phyloP scores from a whole-genome alignment of 2,888 invertebrate species.

The Disparrhopalites patrizii region DNA sequence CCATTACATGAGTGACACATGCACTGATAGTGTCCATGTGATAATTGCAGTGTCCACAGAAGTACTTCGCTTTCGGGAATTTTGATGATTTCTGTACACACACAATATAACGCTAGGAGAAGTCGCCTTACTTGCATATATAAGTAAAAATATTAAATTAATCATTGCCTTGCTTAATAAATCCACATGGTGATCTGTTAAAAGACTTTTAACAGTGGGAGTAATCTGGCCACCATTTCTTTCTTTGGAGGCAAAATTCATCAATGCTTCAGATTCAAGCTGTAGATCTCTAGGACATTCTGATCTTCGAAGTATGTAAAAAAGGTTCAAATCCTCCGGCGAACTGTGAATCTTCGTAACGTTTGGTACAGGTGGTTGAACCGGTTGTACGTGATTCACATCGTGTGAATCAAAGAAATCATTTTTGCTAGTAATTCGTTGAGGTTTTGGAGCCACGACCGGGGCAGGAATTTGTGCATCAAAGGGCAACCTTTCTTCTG shows the following conservation, averaged over 20 bases:
- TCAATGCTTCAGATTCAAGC: background rate
- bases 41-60: slow-evolving; percentile 42
- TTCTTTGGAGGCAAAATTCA: slow-evolving; percentile 12
- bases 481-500: too few relatives aligned
- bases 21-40: slow-evolving; percentile 41
- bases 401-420: too few relatives aligned
- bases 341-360: too few relatives aligned
- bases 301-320: background rate
- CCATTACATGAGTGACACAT: slow-evolving; percentile 37
- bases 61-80: slow-evolving; percentile 42
- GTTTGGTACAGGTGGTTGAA: too few relatives aligned
- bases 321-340: slow-evolving; percentile 1
- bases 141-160: background rate
- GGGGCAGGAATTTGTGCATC: too few relatives aligned
- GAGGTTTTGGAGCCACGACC: too few relatives aligned
- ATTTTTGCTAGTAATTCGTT: too few relatives aligned
- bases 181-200: slow-evolving; percentile 21
- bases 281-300: slow-evolving; percentile 12
- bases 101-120: background rate
- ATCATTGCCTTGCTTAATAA: slow-evolving; percentile 22
- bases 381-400: too few relatives aligned
- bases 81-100: slow-evolving; percentile 39
- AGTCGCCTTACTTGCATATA: background rate
- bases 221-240: background rate
- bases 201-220: slow-evolving; percentile 6